Percentiles rank a stretch among this genome's conserved stretches.
Evolutionary conservation across 2,888 invertebrate species (phyloP).

Genomic region (Pyrocoelia pectoralis): DNA sequence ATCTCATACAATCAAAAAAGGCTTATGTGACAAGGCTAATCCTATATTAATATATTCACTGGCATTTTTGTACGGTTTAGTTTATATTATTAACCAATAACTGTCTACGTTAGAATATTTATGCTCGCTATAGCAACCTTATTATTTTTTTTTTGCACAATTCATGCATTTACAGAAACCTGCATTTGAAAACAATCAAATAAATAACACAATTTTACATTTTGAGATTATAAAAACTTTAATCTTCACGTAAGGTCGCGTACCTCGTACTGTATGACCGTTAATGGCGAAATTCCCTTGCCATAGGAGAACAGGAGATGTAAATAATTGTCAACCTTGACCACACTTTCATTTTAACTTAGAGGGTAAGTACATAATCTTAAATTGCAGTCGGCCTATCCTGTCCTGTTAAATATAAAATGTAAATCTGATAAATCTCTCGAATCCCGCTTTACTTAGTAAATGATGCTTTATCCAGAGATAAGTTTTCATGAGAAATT

Average conservation of each 20-base stretch:
- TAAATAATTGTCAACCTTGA: conserved; percentile 28
- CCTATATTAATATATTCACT: conserved; percentile 13
- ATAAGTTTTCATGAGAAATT: conserved; percentile 25
- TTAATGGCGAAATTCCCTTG: too few species aligned
- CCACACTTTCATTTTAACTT: conserved; percentile 25
- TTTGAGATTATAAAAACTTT: neutral
- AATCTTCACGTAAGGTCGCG: conserved; percentile 1
- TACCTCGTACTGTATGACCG: too few species aligned
- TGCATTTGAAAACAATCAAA: too few species aligned
- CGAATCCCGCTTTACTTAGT: conserved; percentile 25
- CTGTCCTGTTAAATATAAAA: conserved; percentile 24
- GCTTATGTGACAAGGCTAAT: conserved; percentile 3
- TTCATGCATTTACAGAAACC: neutral
- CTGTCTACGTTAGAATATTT: conserved; percentile 39
- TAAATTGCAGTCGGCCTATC: conserved; percentile 23
- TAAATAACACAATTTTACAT: neutral
- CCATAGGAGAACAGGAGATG: conserved; percentile 23
- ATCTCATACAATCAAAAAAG: neutral
- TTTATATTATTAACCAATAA: conserved; percentile 42
- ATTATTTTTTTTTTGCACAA: conserved; percentile 8
- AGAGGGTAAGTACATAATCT: conserved; percentile 25
- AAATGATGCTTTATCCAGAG: conserved; percentile 26
- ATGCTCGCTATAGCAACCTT: conserved; percentile 8
- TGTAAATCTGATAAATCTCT: conserved; percentile 30
- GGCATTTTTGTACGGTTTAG: conserved; percentile 39